phyloP scores from a whole-genome alignment of 2,113 vertebrate genomes.

The Myiozetetes cayanensis region DNA sequence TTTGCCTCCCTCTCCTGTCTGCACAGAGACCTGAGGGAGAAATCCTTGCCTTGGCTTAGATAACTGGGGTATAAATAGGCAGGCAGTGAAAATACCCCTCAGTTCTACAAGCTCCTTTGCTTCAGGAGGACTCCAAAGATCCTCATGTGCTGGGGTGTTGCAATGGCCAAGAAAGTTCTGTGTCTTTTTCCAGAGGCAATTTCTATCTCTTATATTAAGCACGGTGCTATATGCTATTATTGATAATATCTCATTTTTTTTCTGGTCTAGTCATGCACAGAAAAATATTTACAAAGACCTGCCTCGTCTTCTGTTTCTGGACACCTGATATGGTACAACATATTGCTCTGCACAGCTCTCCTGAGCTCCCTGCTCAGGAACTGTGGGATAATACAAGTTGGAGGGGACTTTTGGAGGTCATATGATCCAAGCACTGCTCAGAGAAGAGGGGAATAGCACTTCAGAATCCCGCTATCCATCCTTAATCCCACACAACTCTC shows the following conservation, averaged over 20 bases:
- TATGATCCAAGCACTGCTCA: background rate
- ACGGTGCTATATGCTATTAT: background rate
- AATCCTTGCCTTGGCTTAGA: background rate
- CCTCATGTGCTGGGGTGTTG: fast-evolving
- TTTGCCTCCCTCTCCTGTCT: background rate
- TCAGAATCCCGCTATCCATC: background rate
- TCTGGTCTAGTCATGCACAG: background rate
- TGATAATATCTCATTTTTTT: background rate
- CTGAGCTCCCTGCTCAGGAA: background rate
- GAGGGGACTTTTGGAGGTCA: background rate
- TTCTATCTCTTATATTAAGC: background rate
- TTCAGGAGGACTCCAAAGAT: background rate
- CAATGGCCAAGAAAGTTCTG: background rate
- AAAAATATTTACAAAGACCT: background rate
- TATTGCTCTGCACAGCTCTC: background rate
- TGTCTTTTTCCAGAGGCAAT: background rate
- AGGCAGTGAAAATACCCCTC: background rate
- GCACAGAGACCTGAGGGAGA: background rate
- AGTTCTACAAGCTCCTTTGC: background rate
- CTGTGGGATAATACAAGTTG: background rate
- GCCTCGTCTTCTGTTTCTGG: background rate
- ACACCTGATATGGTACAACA: background rate
- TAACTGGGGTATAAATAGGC: background rate
- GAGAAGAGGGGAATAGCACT: background rate
- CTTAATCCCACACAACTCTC: background rate